These are phyloP conservation scores for Prochilodus magdalenae DNA, from an alignment of 2,113 vertebrate species.

Conservation along the genomic window DNA sequence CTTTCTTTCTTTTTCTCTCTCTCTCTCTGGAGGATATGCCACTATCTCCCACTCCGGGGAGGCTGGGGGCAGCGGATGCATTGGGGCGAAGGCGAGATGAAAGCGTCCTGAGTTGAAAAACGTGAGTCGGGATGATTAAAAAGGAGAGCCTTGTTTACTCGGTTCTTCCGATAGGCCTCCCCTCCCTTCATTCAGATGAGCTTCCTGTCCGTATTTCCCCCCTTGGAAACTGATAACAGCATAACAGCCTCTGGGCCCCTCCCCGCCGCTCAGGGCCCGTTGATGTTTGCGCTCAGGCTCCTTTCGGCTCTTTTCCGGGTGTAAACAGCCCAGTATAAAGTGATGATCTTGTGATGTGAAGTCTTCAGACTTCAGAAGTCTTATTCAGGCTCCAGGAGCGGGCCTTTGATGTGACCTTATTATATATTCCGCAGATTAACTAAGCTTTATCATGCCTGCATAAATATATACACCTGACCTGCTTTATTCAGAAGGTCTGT, in stretches of 20 bases:
- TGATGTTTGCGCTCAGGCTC: slow-evolving; percentile 30
- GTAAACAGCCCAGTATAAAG: neutral
- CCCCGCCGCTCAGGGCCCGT: slow-evolving; percentile 59
- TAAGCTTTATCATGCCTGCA: neutral
- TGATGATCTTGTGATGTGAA: slow-evolving; percentile 9
- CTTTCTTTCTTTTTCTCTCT: slow-evolving; percentile 65
- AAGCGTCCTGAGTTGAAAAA: slow-evolving; percentile 74
- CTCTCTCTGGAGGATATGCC: slow-evolving; percentile 52
- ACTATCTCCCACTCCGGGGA: slow-evolving; percentile 46
- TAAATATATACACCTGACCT: neutral
- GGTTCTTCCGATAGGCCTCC: slow-evolving; percentile 76
- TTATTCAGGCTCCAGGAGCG: neutral
- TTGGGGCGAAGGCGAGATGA: slow-evolving; percentile 72
- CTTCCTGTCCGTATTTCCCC: slow-evolving; percentile 78
- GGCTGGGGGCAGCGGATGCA: slow-evolving; percentile 62
- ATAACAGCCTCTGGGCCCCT: slow-evolving; percentile 70
- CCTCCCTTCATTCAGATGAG: slow-evolving; percentile 68
- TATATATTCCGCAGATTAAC: neutral
- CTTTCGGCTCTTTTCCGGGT: slow-evolving; percentile 12
- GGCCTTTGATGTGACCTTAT: neutral
- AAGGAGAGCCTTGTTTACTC: slow-evolving; percentile 78
- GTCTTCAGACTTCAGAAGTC: neutral
- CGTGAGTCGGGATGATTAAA: slow-evolving; percentile 82
- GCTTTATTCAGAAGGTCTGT: neutral
- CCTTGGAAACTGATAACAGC: slow-evolving; percentile 76